These are phyloP conservation scores for Neopelma chrysocephalum DNA, from an alignment of 2,797 vertebrate species.

Conservation along the genomic window DNA sequence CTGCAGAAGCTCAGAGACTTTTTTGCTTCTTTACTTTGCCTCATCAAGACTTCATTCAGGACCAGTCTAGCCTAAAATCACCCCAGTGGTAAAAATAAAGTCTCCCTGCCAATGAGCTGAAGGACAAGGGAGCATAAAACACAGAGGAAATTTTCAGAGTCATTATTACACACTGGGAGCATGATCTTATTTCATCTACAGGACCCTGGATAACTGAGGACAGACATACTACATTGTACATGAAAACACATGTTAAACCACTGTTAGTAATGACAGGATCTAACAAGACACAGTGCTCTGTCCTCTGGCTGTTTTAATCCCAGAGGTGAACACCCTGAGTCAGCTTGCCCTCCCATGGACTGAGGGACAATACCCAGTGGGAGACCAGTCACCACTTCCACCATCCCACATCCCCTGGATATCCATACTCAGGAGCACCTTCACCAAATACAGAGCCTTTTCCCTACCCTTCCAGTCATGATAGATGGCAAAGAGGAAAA, in stretches of 20 bases:
- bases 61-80: conserved; percentile 1
- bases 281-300: not conserved
- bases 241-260: not conserved
- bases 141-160: not conserved
- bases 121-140: not conserved
- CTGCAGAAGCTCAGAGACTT: not conserved
- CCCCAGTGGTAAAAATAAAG: not conserved
- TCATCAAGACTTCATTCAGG: not conserved
- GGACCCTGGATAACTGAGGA: not conserved
- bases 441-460: not conserved
- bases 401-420: not conserved
- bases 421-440: not conserved
- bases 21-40: conserved; percentile 14
- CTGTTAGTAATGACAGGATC: not conserved
- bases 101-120: not conserved
- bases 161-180: not conserved
- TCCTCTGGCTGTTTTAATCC: not conserved
- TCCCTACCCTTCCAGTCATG: not conserved
- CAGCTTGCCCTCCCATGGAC: not conserved
- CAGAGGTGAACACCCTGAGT: not conserved
- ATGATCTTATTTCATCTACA: not conserved
- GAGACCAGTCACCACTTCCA: not conserved
- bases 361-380: not conserved
- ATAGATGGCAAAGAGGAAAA: not conserved
- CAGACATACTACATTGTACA: not conserved